A percentile compares a stretch with the other conserved stretches of the same genome.
These are phyloP conservation scores for Aptenodytes forsteri DNA, from an alignment of 2,113 vertebrate genomes.

Conservation along the genomic window DNA sequence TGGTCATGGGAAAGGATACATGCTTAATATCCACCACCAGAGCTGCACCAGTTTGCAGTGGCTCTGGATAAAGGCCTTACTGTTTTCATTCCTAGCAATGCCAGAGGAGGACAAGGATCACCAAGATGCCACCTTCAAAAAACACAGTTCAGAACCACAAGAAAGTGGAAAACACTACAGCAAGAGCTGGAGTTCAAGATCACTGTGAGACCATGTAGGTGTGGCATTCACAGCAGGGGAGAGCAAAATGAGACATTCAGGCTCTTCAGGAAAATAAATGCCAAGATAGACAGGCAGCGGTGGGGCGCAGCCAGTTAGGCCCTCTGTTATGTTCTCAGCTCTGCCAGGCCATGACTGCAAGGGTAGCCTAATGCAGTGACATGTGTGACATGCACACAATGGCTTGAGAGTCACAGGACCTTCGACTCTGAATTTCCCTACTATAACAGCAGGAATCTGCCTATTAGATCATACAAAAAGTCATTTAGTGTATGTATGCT, in stretches of 20 bases:
- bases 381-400: not conserved
- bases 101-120: not conserved
- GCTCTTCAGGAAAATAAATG: not conserved
- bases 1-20: not conserved
- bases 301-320: not conserved
- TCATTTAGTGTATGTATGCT: not conserved
- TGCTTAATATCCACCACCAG: not conserved
- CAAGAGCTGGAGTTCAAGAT: not conserved
- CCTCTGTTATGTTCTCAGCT: not conserved
- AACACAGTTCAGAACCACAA: not conserved
- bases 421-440: not conserved
- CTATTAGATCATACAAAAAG: not conserved
- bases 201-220: rapidly evolving
- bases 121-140: not conserved
- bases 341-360: not conserved
- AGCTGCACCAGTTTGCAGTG: not conserved
- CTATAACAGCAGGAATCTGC: not conserved
- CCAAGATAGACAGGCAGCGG: not conserved
- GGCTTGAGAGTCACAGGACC: not conserved
- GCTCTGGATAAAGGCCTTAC: not conserved
- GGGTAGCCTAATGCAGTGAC: not conserved
- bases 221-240: not conserved
- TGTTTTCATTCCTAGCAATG: not conserved
- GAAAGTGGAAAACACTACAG: not conserved
- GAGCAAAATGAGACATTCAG: not conserved